A percentile compares a stretch with the other conserved stretches of the same genome.
Conservation (phyloP, 2,113 vertebrate species). For the Pomatostomus ruficeps region DNA sequence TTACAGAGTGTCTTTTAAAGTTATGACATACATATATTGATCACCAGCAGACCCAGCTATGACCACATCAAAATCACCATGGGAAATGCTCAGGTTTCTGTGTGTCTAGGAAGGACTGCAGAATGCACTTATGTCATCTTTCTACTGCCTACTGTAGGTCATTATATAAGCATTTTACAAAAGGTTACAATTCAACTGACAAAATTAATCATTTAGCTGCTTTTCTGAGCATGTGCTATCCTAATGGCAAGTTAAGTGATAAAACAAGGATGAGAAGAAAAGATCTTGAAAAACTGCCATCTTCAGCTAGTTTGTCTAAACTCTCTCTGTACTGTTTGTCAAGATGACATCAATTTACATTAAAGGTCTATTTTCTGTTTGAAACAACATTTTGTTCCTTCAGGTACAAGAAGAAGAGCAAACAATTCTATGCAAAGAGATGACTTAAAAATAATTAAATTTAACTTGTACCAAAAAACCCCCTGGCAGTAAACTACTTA, state of each 20-base stretch:
- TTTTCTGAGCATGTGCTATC: background rate
- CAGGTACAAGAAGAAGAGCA: background rate
- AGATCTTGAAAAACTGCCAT: background rate
- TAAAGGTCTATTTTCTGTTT: background rate
- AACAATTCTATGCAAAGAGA: background rate
- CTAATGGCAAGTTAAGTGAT: background rate
- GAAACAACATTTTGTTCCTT: background rate
- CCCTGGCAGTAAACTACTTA: background rate
- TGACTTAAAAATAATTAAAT: background rate
- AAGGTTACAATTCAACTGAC: background rate
- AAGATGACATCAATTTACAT: background rate
- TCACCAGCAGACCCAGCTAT: background rate
- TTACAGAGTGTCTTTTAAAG: background rate
- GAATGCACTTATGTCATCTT: background rate
- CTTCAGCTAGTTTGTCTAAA: background rate
- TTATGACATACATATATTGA: background rate
- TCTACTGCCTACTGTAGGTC: background rate
- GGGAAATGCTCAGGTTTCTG: background rate
- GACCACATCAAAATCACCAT: background rate
- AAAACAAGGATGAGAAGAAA: background rate
- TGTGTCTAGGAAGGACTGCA: background rate
- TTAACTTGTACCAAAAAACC: background rate
- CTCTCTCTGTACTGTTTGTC: background rate
- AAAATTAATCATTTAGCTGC: background rate
- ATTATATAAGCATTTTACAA: background rate